Evolutionary conservation across 2,797 vertebrate species (phyloP), one percentile per base, ranked within the genome.

Genomic region (Telmatherina bonti): DNA sequence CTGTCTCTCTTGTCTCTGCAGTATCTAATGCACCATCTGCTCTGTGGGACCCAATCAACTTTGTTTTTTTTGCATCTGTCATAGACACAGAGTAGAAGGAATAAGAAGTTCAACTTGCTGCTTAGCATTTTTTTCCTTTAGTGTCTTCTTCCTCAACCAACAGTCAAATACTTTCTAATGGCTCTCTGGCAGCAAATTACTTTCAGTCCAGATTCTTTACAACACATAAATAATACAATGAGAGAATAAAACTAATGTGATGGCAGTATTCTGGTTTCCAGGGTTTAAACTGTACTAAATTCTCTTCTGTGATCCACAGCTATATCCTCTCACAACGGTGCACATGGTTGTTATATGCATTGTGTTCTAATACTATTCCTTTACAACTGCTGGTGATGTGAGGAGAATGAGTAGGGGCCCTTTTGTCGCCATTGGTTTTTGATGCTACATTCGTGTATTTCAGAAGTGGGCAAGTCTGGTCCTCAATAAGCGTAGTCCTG

Each of bases 1-100:
- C 47, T 51, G n/a, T 51, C 47, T 26, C 47, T 51, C 47, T 51
- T 51, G 47, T 51, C 47, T 51, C 47, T 51, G 10, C 22, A 26
- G 47, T 51, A 26, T 26, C n/a, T 26, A 22, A 51, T 51, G 47
- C 47, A 51, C 47, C 47, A 26, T 51, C 47, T 51, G 47, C n/a
- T 51, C 47, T 51, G 22, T 51, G n/a, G 47, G 47, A 51, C 47
- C 11, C 2, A 12, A 24, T 51, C n/a, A 26, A 24, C 22, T 51
- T 51, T 24, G 7, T 45, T 51, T 51, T 51, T 51, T 51, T 26
- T 26, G 12, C n/a, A 26, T 51, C 47, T 45, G 43, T 45, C 43
- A 26, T 22, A 24, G 43, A 45, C 43, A 43, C 18, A 20, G 18
- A 20, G 6, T 41, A 41, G 5, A 18, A 13, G 41, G 41, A n/a